A percentile compares a stretch with the other conserved stretches of the same genome.
phyloP scores from a whole-genome alignment of 2,797 vertebrate species.

The Phoebastria nigripes region DNA sequence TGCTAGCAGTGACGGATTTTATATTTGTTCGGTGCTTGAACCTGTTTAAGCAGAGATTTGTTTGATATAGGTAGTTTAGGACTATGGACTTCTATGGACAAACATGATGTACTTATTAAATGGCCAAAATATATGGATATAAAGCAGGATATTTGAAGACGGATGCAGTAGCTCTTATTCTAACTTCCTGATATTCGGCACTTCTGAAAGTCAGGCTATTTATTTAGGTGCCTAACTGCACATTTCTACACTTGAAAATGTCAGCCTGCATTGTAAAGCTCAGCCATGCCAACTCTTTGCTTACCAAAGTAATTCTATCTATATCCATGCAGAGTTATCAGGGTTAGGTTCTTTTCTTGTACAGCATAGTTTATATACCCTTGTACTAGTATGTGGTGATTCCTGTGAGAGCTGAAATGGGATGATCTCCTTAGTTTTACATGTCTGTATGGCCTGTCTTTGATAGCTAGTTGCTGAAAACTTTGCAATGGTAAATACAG shows the following conservation, averaged over 20 bases:
- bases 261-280: not conserved
- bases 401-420: not conserved
- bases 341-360: not conserved
- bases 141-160: not conserved
- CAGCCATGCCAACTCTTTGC: not conserved
- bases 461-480: not conserved
- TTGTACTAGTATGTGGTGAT: not conserved
- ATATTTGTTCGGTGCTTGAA: not conserved
- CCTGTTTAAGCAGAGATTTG: not conserved
- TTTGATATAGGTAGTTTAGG: not conserved
- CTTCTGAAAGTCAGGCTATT: not conserved
- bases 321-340: not conserved
- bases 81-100: not conserved
- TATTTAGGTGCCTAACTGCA: not conserved
- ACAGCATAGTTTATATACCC: not conserved
- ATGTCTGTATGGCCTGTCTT: not conserved
- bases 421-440: not conserved
- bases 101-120: not conserved
- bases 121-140: not conserved
- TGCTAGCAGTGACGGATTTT: not conserved
- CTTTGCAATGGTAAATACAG: not conserved
- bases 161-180: not conserved
- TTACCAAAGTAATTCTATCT: not conserved
- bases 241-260: not conserved
- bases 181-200: not conserved